Evolutionary conservation across 2,113 vertebrate genomes (phyloP).

Genomic region (Pygoscelis adeliae): DNA sequence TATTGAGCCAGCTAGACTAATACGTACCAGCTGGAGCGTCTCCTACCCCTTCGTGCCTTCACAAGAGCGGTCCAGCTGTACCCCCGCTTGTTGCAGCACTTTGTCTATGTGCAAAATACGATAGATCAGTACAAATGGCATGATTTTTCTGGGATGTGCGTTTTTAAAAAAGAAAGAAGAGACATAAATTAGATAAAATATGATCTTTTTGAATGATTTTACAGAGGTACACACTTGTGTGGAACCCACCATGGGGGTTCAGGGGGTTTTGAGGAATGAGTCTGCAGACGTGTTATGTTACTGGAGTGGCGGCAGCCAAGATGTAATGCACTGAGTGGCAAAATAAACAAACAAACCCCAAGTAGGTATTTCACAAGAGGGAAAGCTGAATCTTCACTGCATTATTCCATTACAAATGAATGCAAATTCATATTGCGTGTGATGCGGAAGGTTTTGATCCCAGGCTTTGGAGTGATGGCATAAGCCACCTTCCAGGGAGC

Average conservation of each 20-base stretch:
- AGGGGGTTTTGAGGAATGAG: neutral
- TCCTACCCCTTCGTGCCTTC: neutral
- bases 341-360: neutral
- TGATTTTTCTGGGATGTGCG: neutral
- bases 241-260: neutral
- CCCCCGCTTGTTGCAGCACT: neutral
- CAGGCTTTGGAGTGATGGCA: neutral
- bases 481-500: neutral
- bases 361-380: neutral
- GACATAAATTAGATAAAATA: neutral
- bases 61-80: neutral
- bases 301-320: neutral
- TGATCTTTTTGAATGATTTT: neutral
- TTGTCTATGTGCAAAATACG: too few species aligned
- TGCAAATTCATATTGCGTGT: neutral
- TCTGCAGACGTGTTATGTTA: neutral
- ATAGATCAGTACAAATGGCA: neutral
- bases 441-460: neutral
- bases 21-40: neutral
- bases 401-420: neutral
- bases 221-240: too few species aligned
- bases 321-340: neutral
- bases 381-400: neutral
- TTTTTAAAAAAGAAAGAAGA: neutral
- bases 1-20: neutral